phyloP scores from a whole-genome alignment of 2,113 vertebrate genomes.

The Dendropsophus ebraccatus region DNA sequence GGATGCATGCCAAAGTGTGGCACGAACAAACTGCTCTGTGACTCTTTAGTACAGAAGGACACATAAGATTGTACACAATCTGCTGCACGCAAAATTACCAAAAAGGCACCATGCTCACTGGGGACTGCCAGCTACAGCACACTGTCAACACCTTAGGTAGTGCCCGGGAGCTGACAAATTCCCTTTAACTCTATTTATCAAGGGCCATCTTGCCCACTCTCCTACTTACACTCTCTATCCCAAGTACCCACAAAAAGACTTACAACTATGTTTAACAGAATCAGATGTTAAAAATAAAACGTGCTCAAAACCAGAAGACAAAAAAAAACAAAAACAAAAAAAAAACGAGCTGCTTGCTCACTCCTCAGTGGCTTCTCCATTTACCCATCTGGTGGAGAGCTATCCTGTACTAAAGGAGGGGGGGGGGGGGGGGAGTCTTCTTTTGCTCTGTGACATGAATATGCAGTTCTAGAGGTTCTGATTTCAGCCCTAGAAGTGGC shows the following conservation, averaged over 20 bases:
- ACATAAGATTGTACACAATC: no score
- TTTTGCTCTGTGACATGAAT: slow-evolving; percentile 41
- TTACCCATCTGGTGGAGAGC: slow-evolving; percentile 24
- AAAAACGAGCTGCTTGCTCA: not conserved
- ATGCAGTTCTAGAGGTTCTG: slow-evolving; percentile 32
- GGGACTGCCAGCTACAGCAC: no score
- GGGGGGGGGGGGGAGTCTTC: slow-evolving; percentile 30
- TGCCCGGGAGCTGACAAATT: no score
- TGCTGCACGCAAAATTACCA: no score
- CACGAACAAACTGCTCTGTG: no score
- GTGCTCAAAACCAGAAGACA: not conserved
- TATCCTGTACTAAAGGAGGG: not conserved
- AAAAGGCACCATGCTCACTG: no score
- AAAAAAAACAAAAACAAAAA: not conserved
- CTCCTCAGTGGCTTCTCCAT: slow-evolving; percentile 23
- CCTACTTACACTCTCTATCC: not conserved
- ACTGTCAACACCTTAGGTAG: no score
- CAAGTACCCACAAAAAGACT: slow-evolving; percentile 23
- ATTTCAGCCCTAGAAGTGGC: slow-evolving; percentile 1
- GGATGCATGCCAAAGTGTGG: no score
- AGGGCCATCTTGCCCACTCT: slow-evolving; percentile 13
- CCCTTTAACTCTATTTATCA: slow-evolving; percentile 32
- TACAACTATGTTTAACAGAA: not conserved
- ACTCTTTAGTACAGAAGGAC: no score
- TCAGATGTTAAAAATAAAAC: not conserved